A percentile compares a stretch with the other conserved stretches of the same genome.
Evolutionary conservation across 1,140 invertebrate genomes (phyloP).

Genomic region (Diploscapter pachys): DNA sequence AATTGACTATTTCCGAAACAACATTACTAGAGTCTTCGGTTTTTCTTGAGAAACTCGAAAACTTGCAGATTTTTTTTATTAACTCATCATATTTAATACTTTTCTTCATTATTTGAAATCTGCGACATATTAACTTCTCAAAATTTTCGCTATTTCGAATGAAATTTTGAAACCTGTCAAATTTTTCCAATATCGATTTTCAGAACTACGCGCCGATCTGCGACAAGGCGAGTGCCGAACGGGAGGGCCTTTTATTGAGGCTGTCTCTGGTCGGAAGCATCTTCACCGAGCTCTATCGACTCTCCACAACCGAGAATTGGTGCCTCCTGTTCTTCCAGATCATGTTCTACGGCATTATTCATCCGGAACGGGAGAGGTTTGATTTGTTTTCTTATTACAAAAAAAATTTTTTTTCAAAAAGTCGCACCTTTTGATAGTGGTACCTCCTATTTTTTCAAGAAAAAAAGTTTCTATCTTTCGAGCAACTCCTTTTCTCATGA

Average conservation of each 20-base stretch:
- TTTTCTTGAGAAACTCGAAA: too few relatives aligned
- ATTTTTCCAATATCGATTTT: not conserved
- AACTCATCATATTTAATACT: too few relatives aligned
- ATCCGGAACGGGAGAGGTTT: constrained; percentile 6
- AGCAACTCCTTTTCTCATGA: too few relatives aligned
- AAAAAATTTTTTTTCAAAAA: not conserved
- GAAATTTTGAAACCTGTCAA: too few relatives aligned
- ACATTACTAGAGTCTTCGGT: not conserved
- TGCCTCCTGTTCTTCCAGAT: constrained; percentile 21
- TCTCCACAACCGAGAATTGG: constrained; percentile 4
- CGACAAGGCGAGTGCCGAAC: not conserved
- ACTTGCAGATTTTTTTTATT: too few relatives aligned
- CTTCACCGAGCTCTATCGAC: constrained; percentile 7
- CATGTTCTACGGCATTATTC: constrained; percentile 17
- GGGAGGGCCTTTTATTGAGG: constrained; percentile 9
- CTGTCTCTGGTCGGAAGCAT: constrained; percentile 7
- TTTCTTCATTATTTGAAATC: too few relatives aligned
- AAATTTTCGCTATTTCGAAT: too few relatives aligned
- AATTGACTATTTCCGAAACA: not conserved
- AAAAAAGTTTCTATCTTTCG: too few relatives aligned
- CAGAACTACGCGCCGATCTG: not conserved
- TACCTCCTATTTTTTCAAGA: too few relatives aligned
- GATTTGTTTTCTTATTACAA: not conserved
- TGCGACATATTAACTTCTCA: too few relatives aligned
- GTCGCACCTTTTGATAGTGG: not conserved